A percentile compares a stretch with the other conserved stretches of the same genome.
These are phyloP conservation scores for Mastomys coucha DNA, from an alignment of 2,113 vertebrate species.

Conservation along the genomic window DNA sequence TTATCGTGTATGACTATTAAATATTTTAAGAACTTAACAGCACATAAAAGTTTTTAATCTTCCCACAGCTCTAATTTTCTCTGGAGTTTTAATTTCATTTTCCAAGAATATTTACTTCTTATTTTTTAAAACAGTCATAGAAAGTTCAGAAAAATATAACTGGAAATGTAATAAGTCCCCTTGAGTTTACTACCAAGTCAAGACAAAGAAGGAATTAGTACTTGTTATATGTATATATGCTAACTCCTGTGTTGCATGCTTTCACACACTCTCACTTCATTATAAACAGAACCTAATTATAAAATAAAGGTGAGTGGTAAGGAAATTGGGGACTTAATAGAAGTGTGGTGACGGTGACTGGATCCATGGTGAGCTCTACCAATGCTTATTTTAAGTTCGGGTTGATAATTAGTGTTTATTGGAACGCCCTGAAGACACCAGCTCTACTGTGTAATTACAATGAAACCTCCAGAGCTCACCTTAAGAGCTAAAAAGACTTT, in stretches of 20 bases:
- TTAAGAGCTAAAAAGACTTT: constrained; percentile 65
- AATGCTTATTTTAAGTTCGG: constrained; percentile 49
- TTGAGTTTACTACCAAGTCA: constrained; percentile 45
- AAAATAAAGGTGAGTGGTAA: constrained; percentile 26
- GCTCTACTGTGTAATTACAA: constrained; percentile 61
- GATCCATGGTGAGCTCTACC: constrained; percentile 45
- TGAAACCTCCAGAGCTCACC: constrained; percentile 35
- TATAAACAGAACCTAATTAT: constrained; percentile 42
- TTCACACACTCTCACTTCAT: constrained; percentile 31
- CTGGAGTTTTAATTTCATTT: constrained; percentile 63
- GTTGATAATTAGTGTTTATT: constrained; percentile 67
- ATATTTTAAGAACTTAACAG: constrained; percentile 65
- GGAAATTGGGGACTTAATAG: not conserved
- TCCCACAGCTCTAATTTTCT: constrained; percentile 64
- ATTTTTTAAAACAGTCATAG: constrained; percentile 53
- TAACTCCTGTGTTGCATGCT: not conserved
- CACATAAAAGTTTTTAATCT: constrained; percentile 22
- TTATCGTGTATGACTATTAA: constrained; percentile 25
- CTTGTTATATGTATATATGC: not conserved
- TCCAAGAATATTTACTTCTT: constrained; percentile 57
- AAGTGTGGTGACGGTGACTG: constrained; percentile 20
- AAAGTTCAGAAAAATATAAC: constrained; percentile 55
- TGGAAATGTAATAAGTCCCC: constrained; percentile 45
- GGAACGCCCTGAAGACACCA: not conserved
- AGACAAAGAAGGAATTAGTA: constrained; percentile 45